Evolutionary conservation across 2,113 vertebrate genomes (phyloP).

Genomic region (Myiozetetes cayanensis): DNA sequence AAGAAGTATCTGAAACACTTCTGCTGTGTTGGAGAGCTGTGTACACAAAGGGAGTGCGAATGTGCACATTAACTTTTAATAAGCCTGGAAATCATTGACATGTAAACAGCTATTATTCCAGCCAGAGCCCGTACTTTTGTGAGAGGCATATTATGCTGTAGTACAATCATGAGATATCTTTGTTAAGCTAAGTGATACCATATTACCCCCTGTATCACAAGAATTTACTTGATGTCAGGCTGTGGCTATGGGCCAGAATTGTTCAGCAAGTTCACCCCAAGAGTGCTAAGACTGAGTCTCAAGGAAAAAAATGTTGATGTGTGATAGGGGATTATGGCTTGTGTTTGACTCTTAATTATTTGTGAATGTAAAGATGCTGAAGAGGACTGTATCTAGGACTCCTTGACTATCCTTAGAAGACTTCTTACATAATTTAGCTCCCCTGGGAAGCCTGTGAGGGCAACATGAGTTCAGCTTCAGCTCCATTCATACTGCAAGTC

Average conservation of each 20-base stretch:
- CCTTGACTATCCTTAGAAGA: not conserved
- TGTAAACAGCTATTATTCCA: slow-evolving; percentile 5
- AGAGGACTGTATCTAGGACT: not conserved
- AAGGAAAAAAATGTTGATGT: not conserved
- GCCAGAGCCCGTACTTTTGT: not conserved
- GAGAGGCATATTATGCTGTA: not conserved
- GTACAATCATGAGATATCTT: not conserved
- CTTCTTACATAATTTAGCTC: not conserved
- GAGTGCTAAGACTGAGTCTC: not conserved
- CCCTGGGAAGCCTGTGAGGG: not conserved
- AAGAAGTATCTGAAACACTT: not conserved
- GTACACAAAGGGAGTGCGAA: not conserved
- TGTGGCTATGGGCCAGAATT: slow-evolving; percentile 9
- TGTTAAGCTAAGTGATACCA: not conserved
- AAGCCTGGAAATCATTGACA: slow-evolving; percentile 16
- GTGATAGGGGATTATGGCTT: not conserved
- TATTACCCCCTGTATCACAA: not conserved
- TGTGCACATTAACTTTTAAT: slow-evolving; percentile 41
- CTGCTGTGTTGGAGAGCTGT: not conserved
- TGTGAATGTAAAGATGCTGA: not conserved
- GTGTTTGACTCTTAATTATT: not conserved
- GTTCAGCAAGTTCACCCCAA: slow-evolving; percentile 17
- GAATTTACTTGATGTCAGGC: not conserved
- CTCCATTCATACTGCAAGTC: not conserved
- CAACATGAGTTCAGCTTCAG: not conserved